Percentiles rank a stretch among this genome's conserved stretches.
Evolutionary conservation across 1,140 invertebrate genomes (phyloP).

Genomic region (Yoshiicerus persimilis): DNA sequence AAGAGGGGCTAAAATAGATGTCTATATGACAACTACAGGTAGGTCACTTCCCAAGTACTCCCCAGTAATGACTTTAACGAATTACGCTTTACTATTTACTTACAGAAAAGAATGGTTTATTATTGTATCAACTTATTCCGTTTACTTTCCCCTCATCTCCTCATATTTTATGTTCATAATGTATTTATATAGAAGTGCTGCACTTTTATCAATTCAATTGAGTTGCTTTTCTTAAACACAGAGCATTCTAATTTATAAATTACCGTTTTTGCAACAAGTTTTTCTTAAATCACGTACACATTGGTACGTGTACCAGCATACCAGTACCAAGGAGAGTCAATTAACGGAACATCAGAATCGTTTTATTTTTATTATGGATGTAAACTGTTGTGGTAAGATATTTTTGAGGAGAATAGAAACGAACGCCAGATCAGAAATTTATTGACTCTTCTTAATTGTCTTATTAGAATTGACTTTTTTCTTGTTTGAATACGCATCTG

Average conservation of each 20-base stretch:
- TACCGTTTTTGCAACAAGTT: neutral
- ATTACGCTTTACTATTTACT: neutral
- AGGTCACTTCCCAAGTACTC: neutral
- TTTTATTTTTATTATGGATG: too few species aligned
- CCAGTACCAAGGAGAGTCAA: too few species aligned
- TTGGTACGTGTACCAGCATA: too few species aligned
- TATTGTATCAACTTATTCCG: neutral
- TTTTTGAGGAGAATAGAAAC: too few species aligned
- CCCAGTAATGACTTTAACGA: neutral
- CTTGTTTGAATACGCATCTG: too few species aligned
- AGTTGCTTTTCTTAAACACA: neutral
- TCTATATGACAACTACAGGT: constrained; percentile 85
- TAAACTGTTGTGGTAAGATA: too few species aligned
- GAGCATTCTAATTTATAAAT: neutral
- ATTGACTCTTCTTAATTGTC: too few species aligned
- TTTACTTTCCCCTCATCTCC: neutral
- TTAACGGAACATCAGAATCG: too few species aligned
- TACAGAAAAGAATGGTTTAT: neutral
- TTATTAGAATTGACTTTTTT: too few species aligned
- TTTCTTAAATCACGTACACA: too few species aligned
- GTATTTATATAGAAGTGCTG: neutral
- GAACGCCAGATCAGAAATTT: too few species aligned
- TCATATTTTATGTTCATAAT: neutral
- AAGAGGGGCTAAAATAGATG: constrained; percentile 77
- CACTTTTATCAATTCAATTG: neutral